These are phyloP conservation scores for Phasianus colchicus DNA, from an alignment of 2,113 vertebrate species.

Conservation along the genomic window DNA sequence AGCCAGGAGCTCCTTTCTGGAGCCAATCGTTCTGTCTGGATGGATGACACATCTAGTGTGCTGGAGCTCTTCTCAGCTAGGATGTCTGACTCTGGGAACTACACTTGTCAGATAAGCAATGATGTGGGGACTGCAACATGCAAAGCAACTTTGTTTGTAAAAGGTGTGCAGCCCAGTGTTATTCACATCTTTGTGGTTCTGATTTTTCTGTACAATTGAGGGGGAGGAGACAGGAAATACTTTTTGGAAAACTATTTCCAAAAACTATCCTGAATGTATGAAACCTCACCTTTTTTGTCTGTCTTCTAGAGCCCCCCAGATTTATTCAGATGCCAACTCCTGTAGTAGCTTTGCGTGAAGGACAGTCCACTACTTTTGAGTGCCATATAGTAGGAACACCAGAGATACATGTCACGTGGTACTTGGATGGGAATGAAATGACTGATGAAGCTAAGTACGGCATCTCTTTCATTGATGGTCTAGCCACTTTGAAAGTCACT, in stretches of 20 bases:
- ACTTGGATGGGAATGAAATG: constrained; percentile 92
- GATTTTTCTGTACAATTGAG: neutral
- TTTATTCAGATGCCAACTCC: constrained; percentile 91
- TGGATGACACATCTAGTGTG: constrained; percentile 89
- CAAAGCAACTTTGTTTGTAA: constrained; percentile 91
- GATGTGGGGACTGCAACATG: constrained; percentile 92
- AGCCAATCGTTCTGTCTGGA: constrained; percentile 86
- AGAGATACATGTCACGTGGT: constrained; percentile 93
- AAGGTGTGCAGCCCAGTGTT: constrained; percentile 84
- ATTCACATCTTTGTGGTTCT: neutral
- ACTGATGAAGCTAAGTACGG: constrained; percentile 80
- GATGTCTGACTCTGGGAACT: constrained; percentile 89
- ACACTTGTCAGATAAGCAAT: constrained; percentile 93
- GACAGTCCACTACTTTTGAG: constrained; percentile 90
- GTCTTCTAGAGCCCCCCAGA: constrained; percentile 90
- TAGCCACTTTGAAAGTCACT: constrained; percentile 88
- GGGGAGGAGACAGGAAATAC: neutral
- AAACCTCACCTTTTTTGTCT: constrained; percentile 24
- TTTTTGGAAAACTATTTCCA: neutral
- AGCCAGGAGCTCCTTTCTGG: constrained; percentile 90
- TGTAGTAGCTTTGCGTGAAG: constrained; percentile 87
- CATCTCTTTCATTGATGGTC: constrained; percentile 85
- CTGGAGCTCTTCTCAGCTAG: constrained; percentile 93
- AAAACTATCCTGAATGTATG: neutral
- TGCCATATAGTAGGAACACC: constrained; percentile 94